These are phyloP conservation scores for Euleptes europaea DNA, from an alignment of 2,113 vertebrate species.

Conservation along the genomic window DNA sequence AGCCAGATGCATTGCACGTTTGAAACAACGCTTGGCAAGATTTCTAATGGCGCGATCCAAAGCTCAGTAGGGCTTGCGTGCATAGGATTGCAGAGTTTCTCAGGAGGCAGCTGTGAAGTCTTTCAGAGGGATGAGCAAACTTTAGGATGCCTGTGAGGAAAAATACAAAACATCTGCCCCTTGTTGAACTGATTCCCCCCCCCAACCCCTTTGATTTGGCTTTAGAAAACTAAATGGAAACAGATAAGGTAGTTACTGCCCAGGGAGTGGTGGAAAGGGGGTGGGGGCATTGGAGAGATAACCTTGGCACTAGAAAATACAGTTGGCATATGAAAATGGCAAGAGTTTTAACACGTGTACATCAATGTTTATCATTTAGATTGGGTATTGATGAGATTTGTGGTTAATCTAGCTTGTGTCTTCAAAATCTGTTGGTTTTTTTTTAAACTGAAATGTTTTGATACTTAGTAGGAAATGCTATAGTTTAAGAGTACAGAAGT, in stretches of 20 bases:
- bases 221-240: not conserved
- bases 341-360: not conserved
- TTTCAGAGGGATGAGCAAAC: not conserved
- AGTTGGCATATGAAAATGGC: not conserved
- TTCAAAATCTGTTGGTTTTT: no score
- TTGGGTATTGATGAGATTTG: not conserved
- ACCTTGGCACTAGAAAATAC: not conserved
- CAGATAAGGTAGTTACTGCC: not conserved
- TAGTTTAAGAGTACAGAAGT: rapidly evolving
- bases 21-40: not conserved
- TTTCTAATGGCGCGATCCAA: rapidly evolving
- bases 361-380: not conserved
- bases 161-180: not conserved
- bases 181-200: not conserved
- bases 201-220: not conserved
- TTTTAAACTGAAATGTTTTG: not conserved
- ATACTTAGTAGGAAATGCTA: not conserved
- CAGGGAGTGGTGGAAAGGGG: not conserved
- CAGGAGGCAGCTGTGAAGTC: rapidly evolving
- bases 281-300: no score
- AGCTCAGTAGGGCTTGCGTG: not conserved
- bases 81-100: no score
- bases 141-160: not conserved
- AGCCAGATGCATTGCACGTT: slow-evolving; percentile 11
- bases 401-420: not conserved